Evolutionary conservation across 2,888 invertebrate genomes (phyloP), one percentile per base, ranked within the genome.

Genomic region (Neoascia interrupta): DNA sequence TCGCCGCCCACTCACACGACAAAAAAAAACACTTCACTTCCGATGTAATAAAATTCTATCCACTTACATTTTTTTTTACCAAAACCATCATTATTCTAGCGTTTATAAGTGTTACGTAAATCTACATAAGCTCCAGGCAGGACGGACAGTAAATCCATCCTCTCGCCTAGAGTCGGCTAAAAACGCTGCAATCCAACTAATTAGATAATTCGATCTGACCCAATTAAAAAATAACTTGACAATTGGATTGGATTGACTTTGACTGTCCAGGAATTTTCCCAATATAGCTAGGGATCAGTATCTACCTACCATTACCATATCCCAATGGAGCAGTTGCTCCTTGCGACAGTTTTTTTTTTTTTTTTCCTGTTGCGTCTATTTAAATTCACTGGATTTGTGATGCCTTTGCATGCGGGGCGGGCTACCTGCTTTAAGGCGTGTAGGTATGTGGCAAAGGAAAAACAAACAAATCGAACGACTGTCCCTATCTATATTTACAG

Each of bases 151-250:
- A n/a, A n/a, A n/a, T n/a, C n/a, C n/a, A n/a, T n/a, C n/a, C n/a
- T n/a, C n/a, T n/a, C n/a, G n/a, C n/a, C n/a, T n/a, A n/a, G n/a
- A n/a, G n/a, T n/a, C n/a, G n/a, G n/a, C n/a, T n/a, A n/a, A 28
- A 37, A 61, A 47, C n/a, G 45, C 2, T 31, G 2, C 15, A 61
- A 31, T 31, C 21, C 39, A 31, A 15, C 53, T 66, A 74, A 74
- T 74, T 74, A 60, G 39, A 60, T 66, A 60, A 74, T 74, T 37
- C 53, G 45, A 66, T 45, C 31, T 45, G 53, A 68, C 47, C 68
- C 60, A 74, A 61, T 74, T 74, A 74, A 6, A 74, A 60, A 61
- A n/a, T n/a, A n/a, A 36, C 53, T 61, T 49, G 54, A 66, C 66
- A 56, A 66, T 66, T 56, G 68, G 58, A 47, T 66, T 47, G 39